phyloP scores from a whole-genome alignment of 2,888 invertebrate species.

The Cephalotes varians region DNA sequence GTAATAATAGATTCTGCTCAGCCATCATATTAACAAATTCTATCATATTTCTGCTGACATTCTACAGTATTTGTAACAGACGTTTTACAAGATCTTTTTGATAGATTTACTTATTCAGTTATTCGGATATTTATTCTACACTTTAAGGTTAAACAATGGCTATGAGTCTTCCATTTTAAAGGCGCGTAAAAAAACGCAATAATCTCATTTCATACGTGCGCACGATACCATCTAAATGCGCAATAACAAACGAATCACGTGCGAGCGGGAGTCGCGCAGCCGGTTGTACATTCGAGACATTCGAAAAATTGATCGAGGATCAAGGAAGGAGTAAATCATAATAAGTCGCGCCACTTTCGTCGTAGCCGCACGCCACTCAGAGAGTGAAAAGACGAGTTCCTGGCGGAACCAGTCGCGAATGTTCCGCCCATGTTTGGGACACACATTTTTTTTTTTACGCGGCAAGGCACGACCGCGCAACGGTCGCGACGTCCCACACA shows the following conservation, averaged over 20 bases:
- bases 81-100: neutral
- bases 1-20: neutral
- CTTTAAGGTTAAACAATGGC: neutral
- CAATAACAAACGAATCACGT: neutral
- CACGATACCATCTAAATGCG: neutral
- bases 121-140: neutral
- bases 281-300: neutral
- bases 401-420: conserved; percentile 76
- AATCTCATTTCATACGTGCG: neutral
- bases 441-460: conserved; percentile 74
- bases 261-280: neutral
- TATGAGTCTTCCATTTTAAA: neutral
- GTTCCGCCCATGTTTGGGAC: conserved; percentile 78
- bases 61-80: neutral
- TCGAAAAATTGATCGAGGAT: neutral
- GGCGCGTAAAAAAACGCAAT: neutral
- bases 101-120: neutral
- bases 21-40: neutral
- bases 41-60: neutral
- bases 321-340: neutral
- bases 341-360: neutral
- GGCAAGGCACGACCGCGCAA: conserved; percentile 63
- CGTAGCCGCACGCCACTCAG: neutral
- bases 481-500: conserved; percentile 75
- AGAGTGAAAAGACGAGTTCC: conserved; percentile 49